Conservation (phyloP, 2,888 invertebrate genomes). For the Brachylomia viminalis region DNA sequence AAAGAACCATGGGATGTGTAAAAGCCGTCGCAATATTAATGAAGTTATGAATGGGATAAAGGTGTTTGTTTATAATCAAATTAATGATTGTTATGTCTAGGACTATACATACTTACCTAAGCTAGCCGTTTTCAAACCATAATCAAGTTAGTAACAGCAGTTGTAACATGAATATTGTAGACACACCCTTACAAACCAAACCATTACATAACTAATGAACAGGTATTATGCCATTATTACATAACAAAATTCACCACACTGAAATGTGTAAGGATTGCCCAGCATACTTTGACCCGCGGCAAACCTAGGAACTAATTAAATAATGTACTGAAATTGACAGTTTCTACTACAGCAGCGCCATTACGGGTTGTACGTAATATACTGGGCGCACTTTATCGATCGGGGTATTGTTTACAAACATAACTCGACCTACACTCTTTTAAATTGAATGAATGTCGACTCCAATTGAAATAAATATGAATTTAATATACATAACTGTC, state of each 20-base stretch:
- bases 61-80: not conserved
- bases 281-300: conserved; percentile 2
- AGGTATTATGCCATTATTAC: conserved; percentile 14
- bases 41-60: conserved; percentile 1
- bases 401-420: conserved; percentile 27
- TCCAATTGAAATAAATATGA: conserved; percentile 24
- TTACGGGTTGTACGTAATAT: not conserved
- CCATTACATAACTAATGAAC: conserved; percentile 10
- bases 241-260: conserved; percentile 35
- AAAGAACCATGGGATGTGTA: conserved; percentile 3
- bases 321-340: conserved; percentile 3
- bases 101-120: not conserved
- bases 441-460: conserved; percentile 4
- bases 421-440: conserved; percentile 22
- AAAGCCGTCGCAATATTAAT: not conserved
- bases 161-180: conserved; percentile 7
- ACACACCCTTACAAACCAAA: conserved; percentile 3
- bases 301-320: conserved; percentile 6
- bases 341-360: not conserved
- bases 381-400: not conserved
- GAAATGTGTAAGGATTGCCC: not conserved
- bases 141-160: not conserved
- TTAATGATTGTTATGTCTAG: conserved; percentile 15
- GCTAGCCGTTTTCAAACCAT: not conserved
- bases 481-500: conserved; percentile 8